A percentile compares a stretch with the other conserved stretches of the same genome.
phyloP scores from a whole-genome alignment of 2,797 vertebrate genomes.

The Atherinosoma microstoma region DNA sequence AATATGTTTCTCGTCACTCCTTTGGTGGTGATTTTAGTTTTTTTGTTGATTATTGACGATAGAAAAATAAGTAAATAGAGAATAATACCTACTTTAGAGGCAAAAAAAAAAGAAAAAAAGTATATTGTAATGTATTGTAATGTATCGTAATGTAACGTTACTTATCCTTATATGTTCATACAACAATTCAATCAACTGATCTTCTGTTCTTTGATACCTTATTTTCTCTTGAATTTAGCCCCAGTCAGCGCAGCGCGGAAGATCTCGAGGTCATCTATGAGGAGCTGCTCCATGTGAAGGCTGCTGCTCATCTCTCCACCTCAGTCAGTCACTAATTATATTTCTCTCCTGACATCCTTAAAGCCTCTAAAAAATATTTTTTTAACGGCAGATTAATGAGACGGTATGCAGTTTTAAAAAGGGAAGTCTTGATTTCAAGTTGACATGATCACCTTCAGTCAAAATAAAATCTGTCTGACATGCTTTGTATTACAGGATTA shows the following conservation, averaged over 20 bases:
- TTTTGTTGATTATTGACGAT: too few relatives aligned
- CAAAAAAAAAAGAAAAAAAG: too few relatives aligned
- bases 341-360: not conserved
- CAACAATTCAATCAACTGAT: not conserved
- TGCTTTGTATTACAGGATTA: too few relatives aligned
- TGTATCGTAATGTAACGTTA: not conserved
- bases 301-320: slow-evolving; percentile 94
- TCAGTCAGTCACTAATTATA: slow-evolving; percentile 83
- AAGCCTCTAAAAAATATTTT: not conserved
- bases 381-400: not conserved
- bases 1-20: too few relatives aligned
- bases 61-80: too few relatives aligned
- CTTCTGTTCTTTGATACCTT: too few relatives aligned
- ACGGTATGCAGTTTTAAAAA: not conserved
- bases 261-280: slow-evolving; percentile 97
- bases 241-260: slow-evolving; percentile 90
- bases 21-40: too few relatives aligned
- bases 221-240: slow-evolving; percentile 77
- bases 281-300: slow-evolving; percentile 94
- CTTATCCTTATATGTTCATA: not conserved
- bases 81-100: too few relatives aligned
- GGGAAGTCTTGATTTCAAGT: not conserved
- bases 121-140: too few relatives aligned
- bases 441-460: too few relatives aligned
- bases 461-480: too few relatives aligned